Percentiles rank a stretch among this genome's conserved stretches.
Evolutionary conservation across 2,888 invertebrate species (phyloP).

Genomic region (Chrysolina oricalcia): DNA sequence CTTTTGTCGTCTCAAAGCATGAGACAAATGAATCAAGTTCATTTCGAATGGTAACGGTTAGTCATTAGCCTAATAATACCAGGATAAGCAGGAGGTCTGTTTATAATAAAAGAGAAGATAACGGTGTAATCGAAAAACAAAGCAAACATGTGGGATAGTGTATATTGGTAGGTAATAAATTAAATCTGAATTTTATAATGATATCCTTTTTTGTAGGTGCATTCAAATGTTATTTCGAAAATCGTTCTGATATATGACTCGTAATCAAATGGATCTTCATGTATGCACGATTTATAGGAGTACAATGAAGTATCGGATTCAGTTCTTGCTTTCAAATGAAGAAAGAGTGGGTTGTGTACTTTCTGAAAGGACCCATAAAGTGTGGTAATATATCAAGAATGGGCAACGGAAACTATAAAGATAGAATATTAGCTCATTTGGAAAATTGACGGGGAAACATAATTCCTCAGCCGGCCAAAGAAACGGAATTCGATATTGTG

Average conservation of each 20-base stretch:
- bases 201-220: conserved; percentile 44
- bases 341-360: conserved; percentile 8
- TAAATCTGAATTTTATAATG: conserved; percentile 48
- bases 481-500: background rate
- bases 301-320: conserved; percentile 28
- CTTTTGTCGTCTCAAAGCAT: conserved; percentile 12
- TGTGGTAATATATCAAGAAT: conserved; percentile 17
- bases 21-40: conserved; percentile 34
- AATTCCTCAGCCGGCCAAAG: background rate
- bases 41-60: conserved; percentile 28
- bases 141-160: conserved; percentile 40
- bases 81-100: conserved; percentile 41
- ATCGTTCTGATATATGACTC: conserved; percentile 41
- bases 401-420: conserved; percentile 2
- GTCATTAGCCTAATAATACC: conserved; percentile 38
- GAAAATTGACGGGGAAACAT: background rate
- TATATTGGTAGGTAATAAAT: conserved; percentile 46
- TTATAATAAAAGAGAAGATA: conserved; percentile 27
- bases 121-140: conserved; percentile 43
- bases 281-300: conserved; percentile 27
- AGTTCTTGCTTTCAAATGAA: conserved; percentile 28
- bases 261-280: conserved; percentile 38
- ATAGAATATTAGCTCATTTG: conserved; percentile 2
- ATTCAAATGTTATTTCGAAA: conserved; percentile 45
- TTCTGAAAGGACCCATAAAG: conserved; percentile 15